These are phyloP conservation scores for Galagoides demidoff DNA, from an alignment of 2,797 vertebrate genomes.

Conservation along the genomic window DNA sequence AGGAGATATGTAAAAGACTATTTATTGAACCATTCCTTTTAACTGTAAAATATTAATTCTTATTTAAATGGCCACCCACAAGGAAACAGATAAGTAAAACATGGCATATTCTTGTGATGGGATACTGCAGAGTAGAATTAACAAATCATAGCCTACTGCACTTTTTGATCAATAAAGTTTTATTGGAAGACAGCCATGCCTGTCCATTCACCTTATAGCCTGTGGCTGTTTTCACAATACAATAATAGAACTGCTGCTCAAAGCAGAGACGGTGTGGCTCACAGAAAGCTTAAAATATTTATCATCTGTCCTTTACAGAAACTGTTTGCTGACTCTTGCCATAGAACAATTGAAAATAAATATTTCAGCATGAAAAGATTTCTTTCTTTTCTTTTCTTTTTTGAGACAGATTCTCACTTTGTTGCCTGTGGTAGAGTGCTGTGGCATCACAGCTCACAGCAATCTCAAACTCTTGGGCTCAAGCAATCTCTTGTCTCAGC, in stretches of 20 bases:
- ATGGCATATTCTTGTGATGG: neutral
- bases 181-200: neutral
- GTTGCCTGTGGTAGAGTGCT: too few relatives aligned
- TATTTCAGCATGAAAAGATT: neutral
- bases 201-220: neutral
- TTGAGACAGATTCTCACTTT: too few relatives aligned
- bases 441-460: too few relatives aligned
- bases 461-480: too few relatives aligned
- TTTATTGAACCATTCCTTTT: neutral
- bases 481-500: too few relatives aligned
- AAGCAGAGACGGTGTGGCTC: neutral
- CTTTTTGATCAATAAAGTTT: neutral
- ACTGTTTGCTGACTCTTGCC: neutral
- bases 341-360: conserved; percentile 26
- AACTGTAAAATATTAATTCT: neutral
- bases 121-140: neutral
- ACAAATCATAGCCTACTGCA: neutral
- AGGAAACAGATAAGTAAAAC: neutral
- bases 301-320: neutral
- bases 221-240: neutral
- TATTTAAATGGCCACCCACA: neutral
- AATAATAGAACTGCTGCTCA: neutral
- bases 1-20: neutral
- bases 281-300: neutral
- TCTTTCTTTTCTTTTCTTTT: neutral